Percentiles rank a stretch among this genome's conserved stretches.
These are phyloP conservation scores for Elgaria multicarinata DNA, from an alignment of 2,113 vertebrate genomes.

Conservation along the genomic window DNA sequence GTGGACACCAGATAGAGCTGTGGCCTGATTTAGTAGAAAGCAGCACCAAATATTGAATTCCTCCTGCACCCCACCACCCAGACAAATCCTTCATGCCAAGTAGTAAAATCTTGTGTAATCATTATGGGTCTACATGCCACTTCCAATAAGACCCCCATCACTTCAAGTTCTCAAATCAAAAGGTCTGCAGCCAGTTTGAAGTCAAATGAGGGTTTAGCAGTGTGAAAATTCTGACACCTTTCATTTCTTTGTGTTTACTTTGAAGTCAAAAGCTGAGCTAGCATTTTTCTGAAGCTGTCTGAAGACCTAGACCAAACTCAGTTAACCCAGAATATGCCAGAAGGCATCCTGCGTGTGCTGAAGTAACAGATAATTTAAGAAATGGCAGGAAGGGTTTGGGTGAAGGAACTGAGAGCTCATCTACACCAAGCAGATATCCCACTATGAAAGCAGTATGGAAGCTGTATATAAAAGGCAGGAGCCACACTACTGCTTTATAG, in stretches of 20 bases:
- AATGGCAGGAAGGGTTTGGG: not conserved
- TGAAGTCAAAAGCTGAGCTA: constrained; percentile 7
- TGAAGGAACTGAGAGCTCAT: not conserved
- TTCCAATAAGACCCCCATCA: not conserved
- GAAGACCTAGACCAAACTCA: not conserved
- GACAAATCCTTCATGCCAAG: not conserved
- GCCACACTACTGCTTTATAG: too few species aligned
- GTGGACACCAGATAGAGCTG: too few species aligned
- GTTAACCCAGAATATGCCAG: not conserved
- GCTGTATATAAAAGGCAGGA: too few species aligned
- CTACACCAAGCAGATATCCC: too few species aligned
- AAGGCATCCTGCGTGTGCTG: not conserved
- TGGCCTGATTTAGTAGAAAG: too few species aligned
- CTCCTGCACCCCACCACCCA: too few species aligned
- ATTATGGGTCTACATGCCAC: not conserved
- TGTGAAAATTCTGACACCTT: not conserved
- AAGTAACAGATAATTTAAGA: not conserved
- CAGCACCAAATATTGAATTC: not conserved
- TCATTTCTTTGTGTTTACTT: not conserved
- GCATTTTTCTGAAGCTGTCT: not conserved
- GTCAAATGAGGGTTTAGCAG: not conserved
- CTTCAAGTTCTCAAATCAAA: not conserved
- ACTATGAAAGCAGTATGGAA: too few species aligned
- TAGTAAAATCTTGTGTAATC: not conserved
- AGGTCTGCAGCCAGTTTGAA: not conserved